Percentiles rank a stretch among this genome's conserved stretches.
phyloP scores from a whole-genome alignment of 2,113 vertebrate species.

The Psephotus haematonotus region DNA sequence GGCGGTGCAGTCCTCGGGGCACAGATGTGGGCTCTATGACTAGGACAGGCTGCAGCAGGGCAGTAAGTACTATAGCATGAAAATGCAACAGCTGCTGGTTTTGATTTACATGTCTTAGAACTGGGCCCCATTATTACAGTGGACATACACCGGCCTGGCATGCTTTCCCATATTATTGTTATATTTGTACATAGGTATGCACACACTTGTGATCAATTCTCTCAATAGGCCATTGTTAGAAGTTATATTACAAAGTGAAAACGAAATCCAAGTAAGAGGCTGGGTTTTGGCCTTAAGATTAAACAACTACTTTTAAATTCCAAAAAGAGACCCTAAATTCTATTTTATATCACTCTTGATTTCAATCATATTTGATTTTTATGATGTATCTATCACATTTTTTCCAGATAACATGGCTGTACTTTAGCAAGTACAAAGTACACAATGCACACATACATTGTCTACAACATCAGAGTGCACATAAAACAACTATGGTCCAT shows the following conservation, averaged over 20 bases:
- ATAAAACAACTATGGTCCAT: neutral
- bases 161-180: neutral
- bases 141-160: rapidly evolving
- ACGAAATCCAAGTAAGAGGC: neutral
- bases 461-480: neutral
- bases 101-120: neutral
- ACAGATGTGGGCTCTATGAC: neutral
- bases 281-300: neutral
- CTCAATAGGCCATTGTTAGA: neutral
- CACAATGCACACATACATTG: neutral
- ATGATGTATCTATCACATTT: neutral
- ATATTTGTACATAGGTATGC: neutral
- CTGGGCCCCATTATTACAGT: neutral
- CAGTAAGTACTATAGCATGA: neutral
- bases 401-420: neutral
- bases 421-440: neutral
- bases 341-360: neutral
- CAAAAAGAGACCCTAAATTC: neutral
- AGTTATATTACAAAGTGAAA: neutral
- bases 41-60: neutral
- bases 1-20: neutral
- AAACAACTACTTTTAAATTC: neutral
- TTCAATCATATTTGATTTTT: neutral
- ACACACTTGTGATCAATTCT: rapidly evolving
- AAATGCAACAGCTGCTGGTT: neutral